Evolutionary conservation across 92 coral and sea anemone genomes (phyloP).

Genomic region (Porites rus): DNA sequence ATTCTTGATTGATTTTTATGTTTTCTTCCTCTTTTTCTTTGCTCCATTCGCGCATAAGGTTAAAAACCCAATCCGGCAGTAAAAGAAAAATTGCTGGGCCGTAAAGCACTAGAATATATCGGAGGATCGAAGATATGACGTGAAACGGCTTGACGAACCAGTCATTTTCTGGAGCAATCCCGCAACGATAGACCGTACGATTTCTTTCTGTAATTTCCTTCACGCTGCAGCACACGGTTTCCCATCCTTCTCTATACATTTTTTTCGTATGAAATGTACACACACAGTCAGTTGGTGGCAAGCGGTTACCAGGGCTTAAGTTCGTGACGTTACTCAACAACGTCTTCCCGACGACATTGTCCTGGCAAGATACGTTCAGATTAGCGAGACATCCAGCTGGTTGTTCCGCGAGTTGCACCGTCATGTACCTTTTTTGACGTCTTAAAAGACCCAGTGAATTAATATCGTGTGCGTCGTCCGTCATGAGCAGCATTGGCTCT

Average conservation of each 20-base stretch:
- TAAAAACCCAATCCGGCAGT: not conserved
- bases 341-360: not conserved
- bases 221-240: not conserved
- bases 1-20: not conserved
- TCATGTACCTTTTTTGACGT: not conserved
- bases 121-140: not conserved
- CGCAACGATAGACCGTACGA: not conserved
- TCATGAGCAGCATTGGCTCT: conserved; percentile 2
- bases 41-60: not conserved
- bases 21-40: not conserved
- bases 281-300: not conserved
- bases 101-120: not conserved
- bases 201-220: not conserved
- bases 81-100: not conserved
- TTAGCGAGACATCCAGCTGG: conserved; percentile 30
- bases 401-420: conserved; percentile 6
- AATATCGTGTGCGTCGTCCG: not conserved
- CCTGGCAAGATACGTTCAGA: conserved; percentile 6
- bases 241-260: too few relatives aligned
- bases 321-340: not conserved
- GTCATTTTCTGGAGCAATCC: not conserved
- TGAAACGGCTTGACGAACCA: not conserved
- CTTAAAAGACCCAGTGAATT: not conserved
- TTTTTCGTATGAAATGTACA: not conserved
- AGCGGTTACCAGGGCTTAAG: not conserved